Base-by-base conservation (phyloP, 2,797 vertebrate genomes). In the Halcyon leucocephala region DNA sequence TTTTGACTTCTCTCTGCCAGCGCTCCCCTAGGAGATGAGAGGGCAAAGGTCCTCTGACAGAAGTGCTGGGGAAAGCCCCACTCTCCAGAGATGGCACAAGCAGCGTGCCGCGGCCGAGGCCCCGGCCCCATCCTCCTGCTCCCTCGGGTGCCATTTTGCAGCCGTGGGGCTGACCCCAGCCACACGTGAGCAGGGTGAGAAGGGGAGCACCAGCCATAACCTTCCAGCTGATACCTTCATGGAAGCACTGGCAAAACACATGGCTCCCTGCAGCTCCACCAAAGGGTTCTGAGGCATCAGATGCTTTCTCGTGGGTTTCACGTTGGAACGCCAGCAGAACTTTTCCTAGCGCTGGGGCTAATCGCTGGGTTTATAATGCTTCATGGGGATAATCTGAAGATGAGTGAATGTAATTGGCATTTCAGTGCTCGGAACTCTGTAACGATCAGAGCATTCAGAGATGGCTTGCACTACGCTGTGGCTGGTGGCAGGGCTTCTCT, bases 401-500 rank as follows among this genome's bases (percentile, higher is more conserved):
- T 7, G 24, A 61, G 62, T 12, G 73, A 84, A 52, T 2, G 9
- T 42, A 57, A 69, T 67, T 72, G 78, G 58, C 12, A 14, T 81
- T 77, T 80, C 82, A 61, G 86, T 85, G 77, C 86, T 93, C 19
- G 3, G 91, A 96, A 46, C 78, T 89, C 90, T 93, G 88, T 96
- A 93, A 94, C 54, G 90, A 42, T 42, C 54, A 69, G 71, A 65
- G 26, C 11, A 3, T 73, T 79, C 80, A 89, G 89, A 92, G 83
- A 26, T 31, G 39, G 64, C 64, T 95, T 64, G 57, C 85, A 18
- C 69, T 51, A 55, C 81, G 44, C 48, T 29, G 2, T n/a, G 29
- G 31, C 80, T 80, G 80, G 81, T 85, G 73, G 37, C 81, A 39
- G 71, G 39, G 44, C 67, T 90, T 79, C 64, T 82, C 65, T 67